phyloP scores from a whole-genome alignment of 2,797 vertebrate species.

The Phoeniculus purpureus region DNA sequence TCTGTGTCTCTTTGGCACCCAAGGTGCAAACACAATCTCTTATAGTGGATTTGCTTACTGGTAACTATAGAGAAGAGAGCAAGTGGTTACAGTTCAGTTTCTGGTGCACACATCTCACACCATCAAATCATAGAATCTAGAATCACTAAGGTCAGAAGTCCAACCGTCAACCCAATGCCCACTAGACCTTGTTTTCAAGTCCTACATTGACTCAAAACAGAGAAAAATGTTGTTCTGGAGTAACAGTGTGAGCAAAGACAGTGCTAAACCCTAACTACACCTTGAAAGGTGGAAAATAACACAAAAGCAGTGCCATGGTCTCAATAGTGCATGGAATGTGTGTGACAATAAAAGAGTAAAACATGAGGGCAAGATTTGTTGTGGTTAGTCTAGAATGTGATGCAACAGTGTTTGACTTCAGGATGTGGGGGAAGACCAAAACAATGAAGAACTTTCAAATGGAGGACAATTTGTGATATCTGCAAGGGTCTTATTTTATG shows the following conservation, averaged over 20 bases:
- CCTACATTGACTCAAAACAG: background rate
- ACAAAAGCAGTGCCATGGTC: background rate
- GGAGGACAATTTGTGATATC: background rate
- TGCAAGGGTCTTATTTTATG: background rate
- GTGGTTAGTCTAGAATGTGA: background rate
- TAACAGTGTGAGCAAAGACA: background rate
- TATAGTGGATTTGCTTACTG: constrained; percentile 25
- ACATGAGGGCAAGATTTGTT: background rate
- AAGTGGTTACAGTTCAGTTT: background rate
- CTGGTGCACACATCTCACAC: background rate
- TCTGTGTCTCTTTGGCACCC: constrained; percentile 14
- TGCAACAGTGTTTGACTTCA: background rate
- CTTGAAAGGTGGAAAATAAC: background rate
- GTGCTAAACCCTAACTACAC: background rate
- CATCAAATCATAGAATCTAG: background rate
- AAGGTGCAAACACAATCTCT: constrained; percentile 13
- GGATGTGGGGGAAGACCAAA: background rate
- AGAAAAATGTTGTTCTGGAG: background rate
- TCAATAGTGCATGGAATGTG: fast-evolving
- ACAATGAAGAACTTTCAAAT: background rate
- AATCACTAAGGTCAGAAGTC: too few relatives aligned
- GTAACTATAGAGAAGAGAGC: constrained; percentile 30
- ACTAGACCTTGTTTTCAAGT: too few relatives aligned
- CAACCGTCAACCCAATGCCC: too few relatives aligned
- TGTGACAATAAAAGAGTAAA: background rate